Percentiles rank a stretch among this genome's conserved stretches.
phyloP scores from a whole-genome alignment of 2,888 invertebrate genomes.

The Tuberolachnus salignus region DNA sequence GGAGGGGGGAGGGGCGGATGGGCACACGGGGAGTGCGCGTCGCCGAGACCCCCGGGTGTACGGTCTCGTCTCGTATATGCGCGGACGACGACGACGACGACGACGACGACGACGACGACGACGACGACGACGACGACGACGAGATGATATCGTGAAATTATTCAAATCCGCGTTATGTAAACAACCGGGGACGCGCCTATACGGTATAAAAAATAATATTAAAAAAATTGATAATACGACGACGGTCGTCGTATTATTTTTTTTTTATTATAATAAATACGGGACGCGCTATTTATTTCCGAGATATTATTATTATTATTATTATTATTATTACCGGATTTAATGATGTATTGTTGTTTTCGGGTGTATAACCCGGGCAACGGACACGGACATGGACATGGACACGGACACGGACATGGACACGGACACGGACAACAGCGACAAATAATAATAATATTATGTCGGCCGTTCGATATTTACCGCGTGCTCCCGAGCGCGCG shows the following conservation, averaged over 20 bases:
- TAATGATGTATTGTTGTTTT: slow-evolving; percentile 49
- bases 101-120: no score
- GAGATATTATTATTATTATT: background rate
- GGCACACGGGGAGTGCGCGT: no score
- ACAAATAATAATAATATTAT: background rate
- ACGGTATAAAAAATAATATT: no score
- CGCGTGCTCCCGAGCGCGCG: slow-evolving; percentile 15
- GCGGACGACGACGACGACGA: no score
- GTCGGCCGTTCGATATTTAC: slow-evolving; percentile 8
- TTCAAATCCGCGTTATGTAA: slow-evolving; percentile 54
- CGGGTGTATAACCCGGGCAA: slow-evolving; percentile 24
- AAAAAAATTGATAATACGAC: no score
- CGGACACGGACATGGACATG: background rate
- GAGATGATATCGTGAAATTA: slow-evolving; percentile 53
- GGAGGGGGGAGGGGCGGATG: no score
- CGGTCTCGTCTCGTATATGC: background rate
- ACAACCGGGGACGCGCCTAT: slow-evolving; percentile 33
- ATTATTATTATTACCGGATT: slow-evolving; percentile 33
- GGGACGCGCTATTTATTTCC: slow-evolving; percentile 3
- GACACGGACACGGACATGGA: no score
- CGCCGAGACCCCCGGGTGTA: no score
- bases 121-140: no score
- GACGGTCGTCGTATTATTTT: no score
- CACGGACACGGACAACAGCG: background rate
- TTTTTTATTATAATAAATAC: no score